Evolutionary conservation across 2,888 invertebrate species (phyloP).

Genomic region (Anaspis maculata): DNA sequence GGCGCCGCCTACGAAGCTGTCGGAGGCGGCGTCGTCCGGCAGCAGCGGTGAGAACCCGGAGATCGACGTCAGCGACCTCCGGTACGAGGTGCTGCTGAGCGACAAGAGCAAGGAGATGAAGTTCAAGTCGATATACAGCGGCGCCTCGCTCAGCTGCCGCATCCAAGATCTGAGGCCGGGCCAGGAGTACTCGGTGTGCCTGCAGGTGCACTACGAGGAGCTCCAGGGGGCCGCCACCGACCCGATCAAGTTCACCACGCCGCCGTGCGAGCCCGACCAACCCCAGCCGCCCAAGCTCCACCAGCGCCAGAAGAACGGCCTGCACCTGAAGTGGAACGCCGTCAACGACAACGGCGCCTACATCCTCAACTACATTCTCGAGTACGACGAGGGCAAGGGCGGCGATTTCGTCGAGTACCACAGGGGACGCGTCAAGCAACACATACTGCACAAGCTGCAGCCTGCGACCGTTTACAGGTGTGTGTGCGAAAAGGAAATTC

Average conservation of each 20-base stretch:
- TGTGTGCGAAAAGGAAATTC: too few relatives aligned
- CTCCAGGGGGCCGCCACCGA: slow-evolving; percentile 68
- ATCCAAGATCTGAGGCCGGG: slow-evolving; percentile 80
- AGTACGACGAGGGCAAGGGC: slow-evolving; percentile 63
- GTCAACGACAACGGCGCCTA: slow-evolving; percentile 74
- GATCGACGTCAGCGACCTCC: slow-evolving; percentile 54
- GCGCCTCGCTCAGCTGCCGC: slow-evolving; percentile 66
- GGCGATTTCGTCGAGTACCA: slow-evolving; percentile 65
- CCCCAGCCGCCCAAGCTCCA: slow-evolving; percentile 65
- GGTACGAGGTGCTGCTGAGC: slow-evolving; percentile 74
- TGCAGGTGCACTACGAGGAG: slow-evolving; percentile 66
- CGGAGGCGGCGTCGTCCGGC: slow-evolving; percentile 37
- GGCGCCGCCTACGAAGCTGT: slow-evolving; percentile 54
- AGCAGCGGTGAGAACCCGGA: slow-evolving; percentile 44
- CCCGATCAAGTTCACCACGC: slow-evolving; percentile 72
- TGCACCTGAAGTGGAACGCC: slow-evolving; percentile 64
- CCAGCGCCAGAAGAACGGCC: slow-evolving; percentile 60
- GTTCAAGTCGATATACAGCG: slow-evolving; percentile 77
- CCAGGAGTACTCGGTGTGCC: slow-evolving; percentile 77
- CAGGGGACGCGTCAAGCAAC: slow-evolving; percentile 66
- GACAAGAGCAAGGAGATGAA: slow-evolving; percentile 72
- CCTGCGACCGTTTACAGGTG: slow-evolving; percentile 74
- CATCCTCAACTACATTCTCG: slow-evolving; percentile 66
- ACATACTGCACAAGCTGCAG: slow-evolving; percentile 64
- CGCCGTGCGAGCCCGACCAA: slow-evolving; percentile 70